These are phyloP conservation scores for Paracanthobrama guichenoti DNA, from an alignment of 2,113 vertebrate genomes.

Conservation along the genomic window DNA sequence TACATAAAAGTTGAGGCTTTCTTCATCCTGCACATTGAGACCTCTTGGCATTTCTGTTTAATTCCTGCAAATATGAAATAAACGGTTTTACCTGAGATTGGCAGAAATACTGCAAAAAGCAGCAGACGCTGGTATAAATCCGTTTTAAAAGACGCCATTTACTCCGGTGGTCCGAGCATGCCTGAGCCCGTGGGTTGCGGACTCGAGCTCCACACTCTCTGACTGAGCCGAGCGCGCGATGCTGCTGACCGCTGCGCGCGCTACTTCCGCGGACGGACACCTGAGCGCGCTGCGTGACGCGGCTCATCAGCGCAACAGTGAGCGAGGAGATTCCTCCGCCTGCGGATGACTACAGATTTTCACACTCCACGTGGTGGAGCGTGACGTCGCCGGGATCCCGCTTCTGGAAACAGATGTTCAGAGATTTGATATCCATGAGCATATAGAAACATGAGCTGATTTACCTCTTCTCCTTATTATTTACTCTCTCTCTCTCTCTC, in stretches of 20 bases:
- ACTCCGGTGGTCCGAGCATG: conserved; percentile 69
- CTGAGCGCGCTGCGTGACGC: neutral
- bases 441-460: neutral
- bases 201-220: conserved; percentile 55
- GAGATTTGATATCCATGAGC: neutral
- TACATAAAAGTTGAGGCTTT: neutral
- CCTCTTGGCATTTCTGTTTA: neutral
- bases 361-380: neutral
- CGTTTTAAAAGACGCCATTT: conserved; percentile 76
- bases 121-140: conserved; percentile 71
- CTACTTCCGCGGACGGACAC: conserved; percentile 59
- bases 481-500: too few relatives aligned
- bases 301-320: neutral
- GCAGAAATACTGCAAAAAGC: conserved; percentile 66
- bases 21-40: neutral
- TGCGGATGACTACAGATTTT: neutral
- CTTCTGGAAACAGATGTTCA: neutral
- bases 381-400: neutral
- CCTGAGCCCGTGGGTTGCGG: conserved; percentile 58
- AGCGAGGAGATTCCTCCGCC: neutral
- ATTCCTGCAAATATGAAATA: neutral
- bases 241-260: conserved; percentile 51
- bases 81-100: conserved; percentile 74
- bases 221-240: conserved; percentile 49
- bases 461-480: neutral